Conservation (phyloP, 2,797 vertebrate genomes). For the Gadopsis marmoratus region DNA sequence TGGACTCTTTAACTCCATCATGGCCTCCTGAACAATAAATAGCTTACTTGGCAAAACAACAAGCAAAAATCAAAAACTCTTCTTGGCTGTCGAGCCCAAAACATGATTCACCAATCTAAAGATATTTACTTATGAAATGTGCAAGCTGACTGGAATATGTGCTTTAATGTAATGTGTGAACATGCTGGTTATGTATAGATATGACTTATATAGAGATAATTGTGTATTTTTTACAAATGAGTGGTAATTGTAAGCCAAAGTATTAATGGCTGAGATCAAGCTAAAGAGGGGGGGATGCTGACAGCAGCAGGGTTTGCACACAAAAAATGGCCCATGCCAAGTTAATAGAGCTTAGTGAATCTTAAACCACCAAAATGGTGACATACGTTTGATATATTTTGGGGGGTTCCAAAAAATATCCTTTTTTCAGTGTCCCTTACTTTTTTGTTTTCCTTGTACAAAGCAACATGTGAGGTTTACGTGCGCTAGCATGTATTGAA, state of each 20-base stretch:
- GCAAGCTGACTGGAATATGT: constrained; percentile 74
- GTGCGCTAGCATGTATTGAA: constrained; percentile 60
- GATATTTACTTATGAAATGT: constrained; percentile 65
- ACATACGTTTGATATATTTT: constrained; percentile 51
- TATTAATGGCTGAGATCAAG: constrained; percentile 72
- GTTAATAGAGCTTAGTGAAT: constrained; percentile 66
- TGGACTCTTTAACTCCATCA: constrained; percentile 20
- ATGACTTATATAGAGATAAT: constrained; percentile 54
- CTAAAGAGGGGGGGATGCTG: constrained; percentile 57
- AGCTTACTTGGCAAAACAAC: constrained; percentile 29
- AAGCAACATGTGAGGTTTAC: constrained; percentile 63
- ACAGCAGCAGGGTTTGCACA: constrained; percentile 82
- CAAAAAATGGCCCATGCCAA: constrained; percentile 70
- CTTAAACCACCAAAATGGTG: constrained; percentile 64
- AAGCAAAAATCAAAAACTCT: constrained; percentile 40
- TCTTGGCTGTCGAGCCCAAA: constrained; percentile 44
- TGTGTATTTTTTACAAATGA: constrained; percentile 74
- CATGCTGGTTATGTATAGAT: constrained; percentile 71
- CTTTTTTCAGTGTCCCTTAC: constrained; percentile 22
- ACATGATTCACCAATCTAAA: constrained; percentile 37
- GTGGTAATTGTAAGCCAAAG: constrained; percentile 82
- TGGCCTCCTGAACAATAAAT: constrained; percentile 41
- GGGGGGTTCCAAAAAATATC: constrained; percentile 44
- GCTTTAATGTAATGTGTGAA: constrained; percentile 75
- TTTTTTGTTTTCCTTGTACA: constrained; percentile 59